Evolutionary conservation across 1,140 invertebrate genomes (phyloP), one percentile per base, ranked within the genome.

Genomic region (Brachionus sp.): DNA sequence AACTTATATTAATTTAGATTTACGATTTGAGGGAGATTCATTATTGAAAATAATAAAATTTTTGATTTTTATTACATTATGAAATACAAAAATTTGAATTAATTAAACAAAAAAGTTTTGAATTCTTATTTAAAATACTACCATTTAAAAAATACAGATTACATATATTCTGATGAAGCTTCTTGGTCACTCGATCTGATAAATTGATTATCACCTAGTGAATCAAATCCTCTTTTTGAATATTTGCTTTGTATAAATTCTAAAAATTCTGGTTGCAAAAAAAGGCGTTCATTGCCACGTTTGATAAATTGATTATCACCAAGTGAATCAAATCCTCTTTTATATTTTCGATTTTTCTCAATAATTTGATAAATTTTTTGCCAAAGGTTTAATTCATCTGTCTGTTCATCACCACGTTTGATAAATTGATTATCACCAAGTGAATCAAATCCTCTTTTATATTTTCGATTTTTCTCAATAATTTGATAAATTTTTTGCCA

Each of bases 221-320:
- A 62, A 42, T 80, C 77, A 16, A 80, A 80, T 12, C 37, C 9
- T 77, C 73, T 44, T 77, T 42, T 75, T 37, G 6, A 29, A 46
- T 33, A 4, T 23, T 23, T 46, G n/a, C 37, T 75, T 39, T 37
- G 13, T 13, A 13, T 13, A 64, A 29, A 25, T 25, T 64, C 19
- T 25, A 64, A 50, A 5, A 13, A 13, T 13, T 50, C n/a, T 16
- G 16, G 13, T 0, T 50, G 16, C 6, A 46, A 46, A 46, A 13
- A 13, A 13, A 46, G 42, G 12, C n/a, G 42, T n/a, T 50, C 13
- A 6, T 50, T 12, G 13, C 39, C 39, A 16, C 75, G 75, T n/a
- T 80, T 80, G 35, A 78, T 78, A 3, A 78, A 78, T 39, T 53
- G 42, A 33, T 78, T 78, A 33, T 78, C 29, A n/a, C 77, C 77